Evolutionary conservation across 1,140 invertebrate species (phyloP).

Genomic region (Hylyphantes graminicola): DNA sequence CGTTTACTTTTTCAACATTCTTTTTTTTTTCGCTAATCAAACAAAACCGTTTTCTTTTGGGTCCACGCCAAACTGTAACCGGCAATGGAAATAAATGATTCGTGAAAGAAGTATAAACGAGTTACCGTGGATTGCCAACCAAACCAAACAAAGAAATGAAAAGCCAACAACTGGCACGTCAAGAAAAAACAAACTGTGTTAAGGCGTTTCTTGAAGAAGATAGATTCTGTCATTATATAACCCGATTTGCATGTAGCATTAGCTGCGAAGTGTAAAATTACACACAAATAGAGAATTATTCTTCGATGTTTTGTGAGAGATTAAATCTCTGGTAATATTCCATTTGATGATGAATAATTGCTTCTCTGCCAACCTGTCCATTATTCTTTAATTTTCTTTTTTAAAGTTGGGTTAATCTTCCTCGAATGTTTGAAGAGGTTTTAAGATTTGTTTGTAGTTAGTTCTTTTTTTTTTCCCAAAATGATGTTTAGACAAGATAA

Average conservation of each 20-base stretch:
- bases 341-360: slow-evolving; percentile 30
- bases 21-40: too few relatives aligned
- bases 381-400: neutral
- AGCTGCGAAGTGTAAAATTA: slow-evolving; percentile 30
- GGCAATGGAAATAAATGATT: slow-evolving; percentile 54
- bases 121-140: neutral
- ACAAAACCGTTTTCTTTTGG: neutral
- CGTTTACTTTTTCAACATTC: slow-evolving; percentile 11
- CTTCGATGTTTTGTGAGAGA: slow-evolving; percentile 16
- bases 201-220: slow-evolving; percentile 42
- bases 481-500: too few relatives aligned
- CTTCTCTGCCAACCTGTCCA: slow-evolving; percentile 3
- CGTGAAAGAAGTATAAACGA: slow-evolving; percentile 12
- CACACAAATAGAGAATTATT: neutral
- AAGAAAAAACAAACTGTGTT: slow-evolving; percentile 9
- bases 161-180: neutral
- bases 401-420: neutral
- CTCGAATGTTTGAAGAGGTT: neutral
- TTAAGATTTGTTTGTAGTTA: too few relatives aligned
- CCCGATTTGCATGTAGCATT: slow-evolving; percentile 43
- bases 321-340: slow-evolving; percentile 26
- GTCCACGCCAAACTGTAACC: slow-evolving; percentile 41
- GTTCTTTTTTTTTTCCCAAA: too few relatives aligned
- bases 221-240: slow-evolving; percentile 54
- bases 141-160: neutral